Conservation (phyloP, 1,140 invertebrate species). For the Zaprionus taronus region DNA sequence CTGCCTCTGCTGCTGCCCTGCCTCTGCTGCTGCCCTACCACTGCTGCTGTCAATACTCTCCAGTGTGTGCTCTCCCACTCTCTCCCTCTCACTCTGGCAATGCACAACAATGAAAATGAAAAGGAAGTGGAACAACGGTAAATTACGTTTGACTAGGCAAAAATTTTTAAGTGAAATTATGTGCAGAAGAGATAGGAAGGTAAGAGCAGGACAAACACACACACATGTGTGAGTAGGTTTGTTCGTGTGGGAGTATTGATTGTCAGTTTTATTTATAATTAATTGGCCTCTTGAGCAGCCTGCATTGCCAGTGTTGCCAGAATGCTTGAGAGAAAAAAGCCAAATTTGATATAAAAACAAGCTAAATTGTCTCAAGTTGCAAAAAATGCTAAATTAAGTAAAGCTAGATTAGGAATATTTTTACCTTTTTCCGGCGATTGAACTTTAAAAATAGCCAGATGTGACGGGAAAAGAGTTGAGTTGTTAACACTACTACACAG, state of each 20-base stretch:
- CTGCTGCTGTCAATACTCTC: not conserved
- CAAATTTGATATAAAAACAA: too few species aligned
- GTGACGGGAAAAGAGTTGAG: too few species aligned
- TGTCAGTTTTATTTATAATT: constrained; percentile 32
- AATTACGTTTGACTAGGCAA: constrained; percentile 31
- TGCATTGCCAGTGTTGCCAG: not conserved
- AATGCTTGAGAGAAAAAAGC: too few species aligned
- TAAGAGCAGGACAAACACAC: not conserved
- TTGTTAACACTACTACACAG: too few species aligned
- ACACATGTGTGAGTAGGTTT: not conserved
- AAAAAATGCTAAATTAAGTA: too few species aligned
- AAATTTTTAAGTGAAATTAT: constrained; percentile 39
- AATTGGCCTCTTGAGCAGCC: constrained; percentile 30
- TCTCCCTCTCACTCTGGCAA: constrained; percentile 3
- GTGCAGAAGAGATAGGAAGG: constrained; percentile 28
- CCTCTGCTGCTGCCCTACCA: too few species aligned
- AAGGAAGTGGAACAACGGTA: constrained; percentile 38
- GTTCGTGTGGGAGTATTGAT: constrained; percentile 26
- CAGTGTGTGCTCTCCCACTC: constrained; percentile 1
- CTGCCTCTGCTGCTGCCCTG: too few species aligned
- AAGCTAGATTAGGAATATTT: too few species aligned
- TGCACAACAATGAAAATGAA: constrained; percentile 34
- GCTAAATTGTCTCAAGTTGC: too few species aligned
- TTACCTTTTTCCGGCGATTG: too few species aligned
- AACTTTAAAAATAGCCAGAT: too few species aligned